Evolutionary conservation across 92 coral and sea anemone genomes (phyloP), one percentile per base, ranked within the genome.

Genomic region (Palythoa caribaeorum): DNA sequence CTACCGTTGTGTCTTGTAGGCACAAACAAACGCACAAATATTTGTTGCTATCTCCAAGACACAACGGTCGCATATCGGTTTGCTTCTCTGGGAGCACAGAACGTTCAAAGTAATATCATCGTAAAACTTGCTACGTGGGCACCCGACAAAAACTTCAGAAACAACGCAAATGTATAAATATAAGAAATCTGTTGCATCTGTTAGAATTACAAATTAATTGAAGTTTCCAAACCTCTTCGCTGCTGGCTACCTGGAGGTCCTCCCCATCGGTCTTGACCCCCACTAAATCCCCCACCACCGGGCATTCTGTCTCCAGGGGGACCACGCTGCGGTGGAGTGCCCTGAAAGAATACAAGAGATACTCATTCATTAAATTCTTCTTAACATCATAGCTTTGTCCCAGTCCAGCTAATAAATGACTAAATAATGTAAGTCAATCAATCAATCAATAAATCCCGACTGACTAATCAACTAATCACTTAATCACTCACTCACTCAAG

Each of bases 201-300:
- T 28, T 40, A 40, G 47, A 2, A 4, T 4, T 44, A 44, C 50
- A 44, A 44, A 44, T 44, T 0, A 8, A 44, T 44, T 44, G 7
- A 44, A 44, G 50, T 44, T 8, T 8, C 50, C 83, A 37, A 68
- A 94, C 98, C 98, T 93, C 94, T 94, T 16, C 98, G 92, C 52
- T 85, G 92, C 1, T 93, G 97, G 38, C 92, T 89, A n/a, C 94
- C 87, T 3, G 93, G 88, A 48, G 93, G 88, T 38, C 90, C 94
- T 1, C 92, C 88, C 99, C 99, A 96, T 75, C 99, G 91, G 20
- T 91, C 94, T 77, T 89, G 96, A 52, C 88, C 92, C 3, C 95
- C 97, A 88, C 91, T 85, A 76, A 96, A 96, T 62, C 94, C 95
- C 6, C 93, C 91, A n/a, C 92, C 94, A 35, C 96, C 91, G 63